A percentile compares a stretch with the other conserved stretches of the same genome.
Evolutionary conservation across 2,888 invertebrate genomes (phyloP).

Genomic region (Lycocerus yunnanus): DNA sequence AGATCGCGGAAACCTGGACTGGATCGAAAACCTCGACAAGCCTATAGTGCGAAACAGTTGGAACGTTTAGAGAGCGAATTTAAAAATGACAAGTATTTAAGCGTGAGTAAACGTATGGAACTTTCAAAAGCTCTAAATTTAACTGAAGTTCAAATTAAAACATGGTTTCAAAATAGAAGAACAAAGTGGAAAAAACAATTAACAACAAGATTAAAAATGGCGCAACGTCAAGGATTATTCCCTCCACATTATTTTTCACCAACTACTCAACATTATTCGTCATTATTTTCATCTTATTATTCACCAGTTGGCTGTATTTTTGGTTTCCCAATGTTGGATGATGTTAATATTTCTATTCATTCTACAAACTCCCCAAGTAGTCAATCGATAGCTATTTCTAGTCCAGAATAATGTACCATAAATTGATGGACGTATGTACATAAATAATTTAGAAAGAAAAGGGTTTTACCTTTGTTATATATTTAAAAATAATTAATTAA

Average conservation of each 20-base stretch:
- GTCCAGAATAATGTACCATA: conserved; percentile 12
- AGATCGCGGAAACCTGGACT: conserved; percentile 85
- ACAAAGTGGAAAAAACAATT: conserved; percentile 98
- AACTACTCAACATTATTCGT: conserved; percentile 64
- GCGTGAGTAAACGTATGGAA: conserved; percentile 94
- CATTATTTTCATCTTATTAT: conserved; percentile 65
- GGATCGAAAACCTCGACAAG: conserved; percentile 94
- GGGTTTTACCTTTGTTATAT: not conserved
- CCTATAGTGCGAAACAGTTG: conserved; percentile 93
- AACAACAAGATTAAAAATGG: conserved; percentile 86
- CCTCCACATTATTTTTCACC: conserved; percentile 71
- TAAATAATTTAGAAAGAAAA: not conserved
- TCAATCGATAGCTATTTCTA: conserved; percentile 15
- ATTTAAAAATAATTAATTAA: not conserved
- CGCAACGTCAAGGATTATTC: conserved; percentile 82
- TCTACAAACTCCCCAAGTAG: conserved; percentile 37
- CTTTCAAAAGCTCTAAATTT: conserved; percentile 85
- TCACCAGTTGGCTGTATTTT: conserved; percentile 66
- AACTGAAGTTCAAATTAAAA: conserved; percentile 95
- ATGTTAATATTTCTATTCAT: conserved; percentile 40
- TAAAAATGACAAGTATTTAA: conserved; percentile 93
- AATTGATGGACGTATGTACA: not conserved
- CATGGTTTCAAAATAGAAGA: conserved; percentile 94
- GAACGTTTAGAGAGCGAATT: conserved; percentile 92
- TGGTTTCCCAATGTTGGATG: conserved; percentile 59